Evolutionary conservation across 2,113 vertebrate genomes (phyloP), one percentile per base, ranked within the genome.

Genomic region (Hirundichthys speculiger): DNA sequence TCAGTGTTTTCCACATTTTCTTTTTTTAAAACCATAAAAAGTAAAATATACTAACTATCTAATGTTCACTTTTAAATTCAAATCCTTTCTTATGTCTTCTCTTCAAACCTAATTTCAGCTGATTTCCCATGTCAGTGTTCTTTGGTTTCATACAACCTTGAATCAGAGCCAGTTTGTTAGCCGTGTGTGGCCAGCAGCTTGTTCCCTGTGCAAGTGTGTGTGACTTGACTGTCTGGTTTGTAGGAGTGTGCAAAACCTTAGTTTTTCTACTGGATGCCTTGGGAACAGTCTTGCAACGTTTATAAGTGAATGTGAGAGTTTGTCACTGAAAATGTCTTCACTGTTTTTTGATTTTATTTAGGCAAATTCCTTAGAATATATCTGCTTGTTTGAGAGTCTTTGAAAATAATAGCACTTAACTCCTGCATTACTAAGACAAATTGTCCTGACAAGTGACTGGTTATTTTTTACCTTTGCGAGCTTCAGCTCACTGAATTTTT

Each of bases 81-180:
- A 1, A n/a, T 47, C 19, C 9, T 51, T 51, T 16, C 7, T n/a
- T n/a, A 15, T 43, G 6, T 25, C 14, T 25, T 7, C 21, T 24
- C 14, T 49, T 49, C 5, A 24, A 24, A 49, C 8, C 13, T 14
- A 13, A 2, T 5, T 25, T 25, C 6, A 24, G 13, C 48, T 24
- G 16, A 7, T 40, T 27, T 13, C 21, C 45, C 7, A 30, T 16
- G 13, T 22, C 39, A 24, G 12, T 6, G 25, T 64, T 4, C 22
- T 60, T 62, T 51, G 20, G 2, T 60, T 51, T 39, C 25, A 51
- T 27, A 4, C 54, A n/a, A 50, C 62, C 66, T 77, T 90, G 89
- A 92, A 90, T 91, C 88, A 87, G 87, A 91, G 78, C 86, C 74
- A 64, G 58, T 64, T 61, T 21, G 19, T 49, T 68, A 64, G 69